Conservation (phyloP, 2,797 vertebrate species). For the Oreochromis mossambicus region DNA sequence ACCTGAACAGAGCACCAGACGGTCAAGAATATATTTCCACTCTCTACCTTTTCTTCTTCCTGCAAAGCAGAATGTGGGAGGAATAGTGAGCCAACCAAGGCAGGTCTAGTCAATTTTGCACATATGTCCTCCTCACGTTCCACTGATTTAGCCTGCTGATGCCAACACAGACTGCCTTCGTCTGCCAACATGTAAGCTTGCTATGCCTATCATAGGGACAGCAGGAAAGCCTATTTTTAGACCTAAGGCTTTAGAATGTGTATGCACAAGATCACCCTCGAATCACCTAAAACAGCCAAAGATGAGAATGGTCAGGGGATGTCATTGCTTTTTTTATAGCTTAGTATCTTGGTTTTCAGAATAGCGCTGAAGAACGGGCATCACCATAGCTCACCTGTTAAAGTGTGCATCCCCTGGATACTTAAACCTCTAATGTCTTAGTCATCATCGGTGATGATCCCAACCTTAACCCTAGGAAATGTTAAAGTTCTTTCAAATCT, state of each 20-base stretch:
- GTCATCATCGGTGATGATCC: background rate
- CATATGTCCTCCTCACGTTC: constrained; percentile 38
- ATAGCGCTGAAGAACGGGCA: background rate
- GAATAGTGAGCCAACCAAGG: constrained; percentile 5
- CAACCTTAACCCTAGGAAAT: background rate
- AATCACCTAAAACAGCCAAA: background rate
- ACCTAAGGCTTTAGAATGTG: background rate
- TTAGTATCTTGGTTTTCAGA: background rate
- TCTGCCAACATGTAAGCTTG: constrained; percentile 41
- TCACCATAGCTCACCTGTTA: background rate
- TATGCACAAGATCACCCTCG: background rate
- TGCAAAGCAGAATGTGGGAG: constrained; percentile 27
- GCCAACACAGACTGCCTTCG: constrained; percentile 12
- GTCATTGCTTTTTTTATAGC: background rate
- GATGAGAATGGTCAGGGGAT: background rate
- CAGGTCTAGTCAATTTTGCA: constrained; percentile 17
- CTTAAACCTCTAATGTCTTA: background rate
- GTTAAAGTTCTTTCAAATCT: background rate
- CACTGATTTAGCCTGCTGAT: constrained; percentile 26
- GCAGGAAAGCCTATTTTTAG: constrained; percentile 33
- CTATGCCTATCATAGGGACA: constrained; percentile 7
- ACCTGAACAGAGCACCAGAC: constrained; percentile 14
- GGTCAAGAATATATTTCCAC: constrained; percentile 25
- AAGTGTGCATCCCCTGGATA: background rate
- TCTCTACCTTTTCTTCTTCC: constrained; percentile 2